Evolutionary conservation across 2,113 vertebrate genomes (phyloP).

Genomic region (Centrocercus urophasianus): DNA sequence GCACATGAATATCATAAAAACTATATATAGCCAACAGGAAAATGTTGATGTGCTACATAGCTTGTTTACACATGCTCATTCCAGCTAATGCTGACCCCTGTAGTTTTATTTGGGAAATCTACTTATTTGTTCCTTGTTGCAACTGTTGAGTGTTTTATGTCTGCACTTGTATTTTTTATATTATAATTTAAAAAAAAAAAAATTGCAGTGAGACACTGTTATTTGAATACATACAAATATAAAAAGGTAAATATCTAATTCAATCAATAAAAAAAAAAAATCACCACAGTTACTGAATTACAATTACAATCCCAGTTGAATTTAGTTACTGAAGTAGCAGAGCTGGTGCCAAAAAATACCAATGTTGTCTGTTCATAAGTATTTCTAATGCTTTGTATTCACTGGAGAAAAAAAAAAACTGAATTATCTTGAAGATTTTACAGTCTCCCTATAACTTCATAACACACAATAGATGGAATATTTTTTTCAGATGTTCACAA

Average conservation of each 20-base stretch:
- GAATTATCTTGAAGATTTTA: background rate
- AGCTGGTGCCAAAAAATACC: background rate
- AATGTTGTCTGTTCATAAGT: background rate
- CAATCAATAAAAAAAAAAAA: background rate
- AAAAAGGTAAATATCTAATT: background rate
- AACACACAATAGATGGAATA: background rate
- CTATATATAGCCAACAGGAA: background rate
- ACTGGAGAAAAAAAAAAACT: background rate
- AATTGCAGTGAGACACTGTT: background rate
- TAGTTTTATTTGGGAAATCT: background rate
- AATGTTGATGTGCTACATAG: background rate
- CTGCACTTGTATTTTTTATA: background rate
- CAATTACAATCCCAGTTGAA: background rate
- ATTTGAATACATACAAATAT: background rate
- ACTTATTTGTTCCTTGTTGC: background rate
- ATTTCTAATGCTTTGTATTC: background rate
- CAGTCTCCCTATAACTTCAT: background rate
- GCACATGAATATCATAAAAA: background rate
- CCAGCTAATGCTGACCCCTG: background rate
- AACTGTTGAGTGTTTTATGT: background rate
- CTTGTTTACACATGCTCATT: background rate
- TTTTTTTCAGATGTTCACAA: background rate
- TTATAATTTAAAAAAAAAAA: background rate
- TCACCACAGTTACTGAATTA: background rate
- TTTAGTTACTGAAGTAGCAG: background rate